These are phyloP conservation scores for Sebastes taczanowskii DNA, from an alignment of 2,797 vertebrate genomes.

Conservation along the genomic window DNA sequence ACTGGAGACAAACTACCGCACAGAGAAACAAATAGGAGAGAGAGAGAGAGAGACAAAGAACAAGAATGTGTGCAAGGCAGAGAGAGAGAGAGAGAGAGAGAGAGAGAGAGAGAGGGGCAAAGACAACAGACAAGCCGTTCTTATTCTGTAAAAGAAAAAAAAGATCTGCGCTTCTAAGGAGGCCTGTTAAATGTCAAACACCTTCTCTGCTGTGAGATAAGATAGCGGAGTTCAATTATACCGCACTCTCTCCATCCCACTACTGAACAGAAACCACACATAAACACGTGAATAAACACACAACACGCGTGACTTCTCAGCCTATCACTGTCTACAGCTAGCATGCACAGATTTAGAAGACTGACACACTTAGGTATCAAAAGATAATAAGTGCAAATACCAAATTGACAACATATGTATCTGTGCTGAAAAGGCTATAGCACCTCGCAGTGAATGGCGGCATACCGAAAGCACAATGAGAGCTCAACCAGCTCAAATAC, in stretches of 20 bases:
- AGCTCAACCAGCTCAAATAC: not conserved
- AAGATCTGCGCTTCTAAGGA: conserved; percentile 42
- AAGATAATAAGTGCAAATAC: not conserved
- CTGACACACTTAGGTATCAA: not conserved
- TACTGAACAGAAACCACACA: conserved; percentile 4
- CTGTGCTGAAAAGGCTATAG: not conserved
- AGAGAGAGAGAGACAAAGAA: not conserved
- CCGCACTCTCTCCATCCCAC: conserved; percentile 11
- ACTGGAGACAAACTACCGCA: conserved; percentile 36
- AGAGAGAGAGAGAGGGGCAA: not conserved
- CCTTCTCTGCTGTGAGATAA: conserved; percentile 70
- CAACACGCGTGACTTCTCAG: not conserved
- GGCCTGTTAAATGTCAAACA: conserved; percentile 77
- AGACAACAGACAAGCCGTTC: conserved; percentile 22
- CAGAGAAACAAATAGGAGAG: conserved; percentile 16
- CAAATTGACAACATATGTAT: not conserved
- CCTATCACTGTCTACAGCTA: conserved; percentile 1
- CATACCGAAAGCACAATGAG: not conserved
- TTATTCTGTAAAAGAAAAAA: conserved; percentile 37
- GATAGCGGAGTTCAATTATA: conserved; percentile 61
- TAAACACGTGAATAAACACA: conserved; percentile 6
- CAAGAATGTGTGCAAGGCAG: not conserved
- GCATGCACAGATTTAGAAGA: conserved; percentile 1
- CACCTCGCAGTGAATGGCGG: not conserved
- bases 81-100: not conserved